Base-by-base conservation (phyloP, 35 echinoderm and acorn worm genomes). In the Apostichopus japonicus region DNA sequence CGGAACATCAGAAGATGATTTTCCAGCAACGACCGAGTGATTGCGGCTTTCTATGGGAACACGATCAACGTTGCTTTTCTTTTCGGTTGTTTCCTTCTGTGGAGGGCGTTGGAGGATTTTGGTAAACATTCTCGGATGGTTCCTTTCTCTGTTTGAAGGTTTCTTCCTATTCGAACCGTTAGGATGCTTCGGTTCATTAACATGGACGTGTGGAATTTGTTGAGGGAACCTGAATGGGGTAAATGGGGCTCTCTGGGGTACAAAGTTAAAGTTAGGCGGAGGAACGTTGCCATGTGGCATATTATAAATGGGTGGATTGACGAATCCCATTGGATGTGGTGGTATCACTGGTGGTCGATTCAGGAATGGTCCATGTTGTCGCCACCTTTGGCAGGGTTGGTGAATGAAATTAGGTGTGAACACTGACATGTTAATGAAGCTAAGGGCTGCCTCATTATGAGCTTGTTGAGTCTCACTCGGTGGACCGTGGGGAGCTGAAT, bases 31-130 rank as follows among this genome's bases (percentile, higher is more conserved):
- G 1, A 1, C 13, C 7, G 7, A 8, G 13, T 13, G 13, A 61
- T 8, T 4, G 1, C 8, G 0, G 57, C 57, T 75, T 17, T 67
- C 63, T 67, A 19, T 9, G 8, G 63, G 11, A 67, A 19, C 5
- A 19, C 19, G 63, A 17, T 11, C 19, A 11, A 67, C 9, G 63
- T 19, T 19, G 17, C 71, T 19, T 1, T 75, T 6, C 71, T 75
- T 75, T 75, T 75, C 71, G 6, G 71, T 19, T 1, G 71, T 75
- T 6, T 75, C 71, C 22, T 75, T 75, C 71, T 58, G 81, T 23
- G 59, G 23, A 5, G 86, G 86, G 25, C 86, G 86, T 21, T 89
- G 86, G 23, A 89, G 86, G 16, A 89, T 89, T 72, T 89, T 89
- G 71, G 86, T 89, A 53, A 89, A 72, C 27, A 73, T 89, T 54